Evolutionary conservation across 2,113 vertebrate species (phyloP).

Genomic region (Lutjanus erythropterus): DNA sequence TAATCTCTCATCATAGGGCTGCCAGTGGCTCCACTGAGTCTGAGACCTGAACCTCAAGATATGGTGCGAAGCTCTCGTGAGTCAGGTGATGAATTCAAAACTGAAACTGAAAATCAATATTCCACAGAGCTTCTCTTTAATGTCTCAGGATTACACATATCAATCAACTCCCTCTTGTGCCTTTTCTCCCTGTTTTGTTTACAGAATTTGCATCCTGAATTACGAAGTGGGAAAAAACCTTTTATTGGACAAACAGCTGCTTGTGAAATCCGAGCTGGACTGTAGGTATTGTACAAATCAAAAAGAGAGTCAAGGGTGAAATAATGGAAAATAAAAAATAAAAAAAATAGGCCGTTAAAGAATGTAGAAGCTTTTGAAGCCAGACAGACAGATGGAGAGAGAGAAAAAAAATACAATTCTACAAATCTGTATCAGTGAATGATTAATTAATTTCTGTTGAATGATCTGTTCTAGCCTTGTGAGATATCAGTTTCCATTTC

Average conservation of each 20-base stretch:
- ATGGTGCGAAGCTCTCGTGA: conserved; percentile 15
- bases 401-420: conserved; percentile 64
- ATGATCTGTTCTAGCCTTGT: conserved; percentile 76
- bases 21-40: conserved; percentile 4
- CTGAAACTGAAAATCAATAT: conserved; percentile 48
- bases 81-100: conserved; percentile 55
- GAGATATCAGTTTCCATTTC: conserved; percentile 80
- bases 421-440: conserved; percentile 76
- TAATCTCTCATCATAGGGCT: conserved; percentile 8
- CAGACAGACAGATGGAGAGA: conserved; percentile 33
- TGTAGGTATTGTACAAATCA: conserved; percentile 36
- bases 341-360: conserved; percentile 64
- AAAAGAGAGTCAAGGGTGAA: conserved; percentile 51
- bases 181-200: conserved; percentile 54
- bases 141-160: conserved; percentile 41
- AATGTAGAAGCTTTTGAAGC: conserved; percentile 71
- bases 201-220: conserved; percentile 39
- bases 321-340: conserved; percentile 49
- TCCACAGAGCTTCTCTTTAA: conserved; percentile 34
- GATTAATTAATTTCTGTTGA: conserved; percentile 81
- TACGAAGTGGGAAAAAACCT: not conserved
- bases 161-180: conserved; percentile 29
- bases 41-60: conserved; percentile 33
- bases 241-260: conserved; percentile 30
- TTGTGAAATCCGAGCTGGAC: conserved; percentile 16